Percentiles rank a stretch among this genome's conserved stretches.
These are phyloP conservation scores for Potorous gilbertii DNA, from an alignment of 2,797 vertebrate species.

Conservation along the genomic window DNA sequence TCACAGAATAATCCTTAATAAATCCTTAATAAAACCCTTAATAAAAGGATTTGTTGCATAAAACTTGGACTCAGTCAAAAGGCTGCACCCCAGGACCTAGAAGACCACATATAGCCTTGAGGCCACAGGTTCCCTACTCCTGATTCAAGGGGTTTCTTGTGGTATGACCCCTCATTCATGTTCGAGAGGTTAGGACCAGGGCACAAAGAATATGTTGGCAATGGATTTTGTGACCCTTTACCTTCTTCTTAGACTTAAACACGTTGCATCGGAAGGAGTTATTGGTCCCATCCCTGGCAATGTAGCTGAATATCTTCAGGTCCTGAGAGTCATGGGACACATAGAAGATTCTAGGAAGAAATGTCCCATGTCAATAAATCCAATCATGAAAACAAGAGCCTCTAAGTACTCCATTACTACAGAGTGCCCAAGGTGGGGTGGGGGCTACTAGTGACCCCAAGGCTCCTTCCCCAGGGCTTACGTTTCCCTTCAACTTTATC, in stretches of 20 bases:
- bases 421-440: neutral
- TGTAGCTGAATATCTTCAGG: constrained; percentile 93
- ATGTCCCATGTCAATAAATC: neutral
- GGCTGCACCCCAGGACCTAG: too few relatives aligned
- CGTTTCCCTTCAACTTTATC: neutral
- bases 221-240: constrained; percentile 52
- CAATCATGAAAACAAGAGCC: neutral
- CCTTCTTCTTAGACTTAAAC: constrained; percentile 95
- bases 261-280: constrained; percentile 92
- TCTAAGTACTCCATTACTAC: neutral
- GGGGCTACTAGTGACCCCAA: neutral
- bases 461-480: neutral
- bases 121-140: too few relatives aligned
- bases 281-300: constrained; percentile 89
- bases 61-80: too few relatives aligned
- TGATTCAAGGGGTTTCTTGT: neutral
- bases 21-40: too few relatives aligned
- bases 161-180: neutral
- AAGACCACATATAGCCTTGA: too few relatives aligned
- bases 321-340: constrained; percentile 93
- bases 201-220: neutral
- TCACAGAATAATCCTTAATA: too few relatives aligned
- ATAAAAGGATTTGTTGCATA: too few relatives aligned
- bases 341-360: constrained; percentile 89
- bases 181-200: too few relatives aligned